Evolutionary conservation across 1,140 invertebrate genomes (phyloP), one percentile per base, ranked within the genome.

Genomic region (Chionoecetes opilio): DNA sequence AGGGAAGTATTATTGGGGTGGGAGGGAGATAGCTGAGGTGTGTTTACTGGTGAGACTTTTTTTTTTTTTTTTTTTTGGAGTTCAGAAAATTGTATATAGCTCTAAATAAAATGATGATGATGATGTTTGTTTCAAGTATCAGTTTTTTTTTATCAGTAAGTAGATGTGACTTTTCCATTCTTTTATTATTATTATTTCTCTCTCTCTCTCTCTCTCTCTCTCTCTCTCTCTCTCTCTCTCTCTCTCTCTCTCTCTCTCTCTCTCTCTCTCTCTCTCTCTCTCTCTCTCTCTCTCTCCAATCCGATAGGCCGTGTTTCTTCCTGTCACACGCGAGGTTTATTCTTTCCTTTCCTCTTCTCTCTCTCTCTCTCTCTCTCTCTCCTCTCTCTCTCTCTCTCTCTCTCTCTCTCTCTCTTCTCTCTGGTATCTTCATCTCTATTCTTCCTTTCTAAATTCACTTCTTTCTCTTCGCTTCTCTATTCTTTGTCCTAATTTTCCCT

Each of bases 261-360:
- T 75, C 63, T 75, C 63, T 75, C 63, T 75, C 63, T 75, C 63
- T 75, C 63, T 75, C 63, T 75, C 63, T 75, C 63, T 75, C 63
- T 75, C 63, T 75, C 63, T 75, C 63, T 75, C 63, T 75, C 63
- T 75, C 63, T 75, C 63, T n/a, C 46, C n/a, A n/a, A n/a, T n/a
- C n/a, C n/a, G n/a, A n/a, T n/a, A n/a, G n/a, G n/a, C 14, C 41
- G 5, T 8, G 5, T 46, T 46, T 46, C 41, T 46, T 46, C n/a
- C 63, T 75, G 0, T 8, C 46, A 53, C 46, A 53, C 46, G 46
- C 46, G 8, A 53, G 46, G 46, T 75, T 75, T 75, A 26, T n/a
- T 75, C 3, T n/a, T 2, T 75, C 3, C 26, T 75, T 75, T n/a
- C 1, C n/a, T 75, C 6, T 75, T 75, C n/a, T 26, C 26, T 75